Evolutionary conservation across 2,113 vertebrate genomes (phyloP).

Genomic region (Prionailurus viverrinus): DNA sequence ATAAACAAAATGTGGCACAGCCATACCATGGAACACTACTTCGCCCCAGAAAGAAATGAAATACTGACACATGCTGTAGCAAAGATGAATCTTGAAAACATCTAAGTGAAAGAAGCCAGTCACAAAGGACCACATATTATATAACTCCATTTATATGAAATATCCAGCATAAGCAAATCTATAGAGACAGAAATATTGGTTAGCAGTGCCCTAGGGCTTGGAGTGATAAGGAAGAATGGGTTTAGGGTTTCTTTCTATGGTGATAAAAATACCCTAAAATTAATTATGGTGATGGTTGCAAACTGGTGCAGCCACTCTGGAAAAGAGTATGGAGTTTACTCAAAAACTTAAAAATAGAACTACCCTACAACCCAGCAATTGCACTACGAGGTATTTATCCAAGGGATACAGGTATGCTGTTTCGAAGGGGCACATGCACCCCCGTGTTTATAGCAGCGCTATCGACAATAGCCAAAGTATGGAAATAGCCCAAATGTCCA

Average conservation of each 20-base stretch:
- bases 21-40: neutral
- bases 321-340: too few relatives aligned
- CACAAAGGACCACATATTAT: neutral
- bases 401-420: too few relatives aligned
- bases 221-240: neutral
- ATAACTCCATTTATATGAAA: neutral
- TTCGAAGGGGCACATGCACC: too few relatives aligned
- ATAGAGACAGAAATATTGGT: neutral
- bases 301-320: neutral
- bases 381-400: too few relatives aligned
- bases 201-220: neutral
- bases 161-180: slow-evolving; percentile 28
- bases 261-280: neutral
- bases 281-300: neutral
- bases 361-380: too few relatives aligned
- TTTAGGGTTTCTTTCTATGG: neutral
- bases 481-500: too few relatives aligned
- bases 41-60: slow-evolving; percentile 13
- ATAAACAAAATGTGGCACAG: neutral
- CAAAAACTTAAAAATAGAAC: too few relatives aligned
- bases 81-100: neutral
- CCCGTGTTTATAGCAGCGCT: too few relatives aligned
- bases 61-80: neutral
- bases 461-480: too few relatives aligned
- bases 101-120: neutral